A percentile compares a stretch with the other conserved stretches of the same genome.
Evolutionary conservation across 1,140 invertebrate genomes (phyloP).

Genomic region (Cherax quadricarinatus): DNA sequence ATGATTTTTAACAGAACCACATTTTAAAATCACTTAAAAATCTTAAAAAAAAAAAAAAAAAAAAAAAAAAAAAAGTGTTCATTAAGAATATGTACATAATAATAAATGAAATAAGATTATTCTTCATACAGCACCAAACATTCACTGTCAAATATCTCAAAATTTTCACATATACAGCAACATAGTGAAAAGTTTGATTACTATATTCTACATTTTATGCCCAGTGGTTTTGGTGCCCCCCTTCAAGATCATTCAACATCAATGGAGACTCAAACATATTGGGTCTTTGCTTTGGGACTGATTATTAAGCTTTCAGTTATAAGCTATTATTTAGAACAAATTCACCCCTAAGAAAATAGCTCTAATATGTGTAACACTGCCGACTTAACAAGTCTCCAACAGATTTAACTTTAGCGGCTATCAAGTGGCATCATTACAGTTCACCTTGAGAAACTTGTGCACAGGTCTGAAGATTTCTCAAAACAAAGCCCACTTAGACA

Average conservation of each 20-base stretch:
- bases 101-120: neutral
- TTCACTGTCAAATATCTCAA: neutral
- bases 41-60: neutral
- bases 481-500: constrained; percentile 47
- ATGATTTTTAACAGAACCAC: neutral
- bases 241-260: constrained; percentile 52
- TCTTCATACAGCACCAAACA: constrained; percentile 12
- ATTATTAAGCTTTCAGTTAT: constrained; percentile 3
- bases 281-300: constrained; percentile 53
- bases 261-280: constrained; percentile 55
- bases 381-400: neutral
- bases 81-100: neutral
- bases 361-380: constrained; percentile 17
- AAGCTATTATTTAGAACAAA: constrained; percentile 41
- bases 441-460: constrained; percentile 21
- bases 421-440: constrained; percentile 21
- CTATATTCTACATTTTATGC: neutral
- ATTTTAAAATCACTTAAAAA: neutral
- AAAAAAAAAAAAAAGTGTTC: neutral
- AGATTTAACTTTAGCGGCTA: constrained; percentile 14
- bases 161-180: constrained; percentile 3
- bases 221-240: constrained; percentile 26
- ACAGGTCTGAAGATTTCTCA: constrained; percentile 41
- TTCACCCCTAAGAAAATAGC: constrained; percentile 19
- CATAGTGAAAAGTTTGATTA: constrained; percentile 19